Base-by-base conservation (phyloP, 2,888 invertebrate species). In the Melipona bicolor region DNA sequence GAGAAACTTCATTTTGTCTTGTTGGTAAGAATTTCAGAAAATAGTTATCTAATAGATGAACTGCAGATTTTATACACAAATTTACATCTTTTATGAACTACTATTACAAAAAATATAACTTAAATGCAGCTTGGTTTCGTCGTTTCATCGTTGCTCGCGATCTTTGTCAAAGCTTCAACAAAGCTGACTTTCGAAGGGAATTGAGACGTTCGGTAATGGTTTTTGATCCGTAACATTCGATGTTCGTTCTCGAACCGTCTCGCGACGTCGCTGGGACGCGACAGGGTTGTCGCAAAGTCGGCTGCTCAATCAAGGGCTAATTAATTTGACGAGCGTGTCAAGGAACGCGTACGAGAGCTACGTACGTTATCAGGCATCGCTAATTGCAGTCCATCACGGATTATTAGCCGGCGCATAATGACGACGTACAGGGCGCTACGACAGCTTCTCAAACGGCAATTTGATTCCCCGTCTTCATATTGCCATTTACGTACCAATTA, bases 321-420 rank as follows among this genome's bases (percentile, higher is more conserved):
- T 88, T 88, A 88, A 86, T 83, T 86, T 83, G 86, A 88, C 82
- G 83, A 67, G 68, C 85, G 75, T 73, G 87, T 84, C 81, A 84
- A 75, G 72, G 27, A 78, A 74, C 81, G 61, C 71, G 68, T 61
- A 73, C 56, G 70, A 68, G 70, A 68, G 15, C 69, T 50, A 36
- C 73, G 54, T 59, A n/a, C 24, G 72, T 32, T 56, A 79, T 75
- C 83, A 84, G 73, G 43, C 43, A 56, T 77, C 76, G 79, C 84
- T 88, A 88, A 88, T 88, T 87, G 79, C 87, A 67, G 56, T 72
- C 79, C 80, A 83, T 83, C 83, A 65, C 6, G 79, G 77, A 88
- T 88, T 88, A 88, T 87, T 83, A 81, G 79, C 59, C 54, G 67
- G 21, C 70, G 75, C 73, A 77, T 87, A 83, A 83, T 76, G 79